Evolutionary conservation across 2,113 vertebrate genomes (phyloP).

Genomic region (Pampusana beccarii): DNA sequence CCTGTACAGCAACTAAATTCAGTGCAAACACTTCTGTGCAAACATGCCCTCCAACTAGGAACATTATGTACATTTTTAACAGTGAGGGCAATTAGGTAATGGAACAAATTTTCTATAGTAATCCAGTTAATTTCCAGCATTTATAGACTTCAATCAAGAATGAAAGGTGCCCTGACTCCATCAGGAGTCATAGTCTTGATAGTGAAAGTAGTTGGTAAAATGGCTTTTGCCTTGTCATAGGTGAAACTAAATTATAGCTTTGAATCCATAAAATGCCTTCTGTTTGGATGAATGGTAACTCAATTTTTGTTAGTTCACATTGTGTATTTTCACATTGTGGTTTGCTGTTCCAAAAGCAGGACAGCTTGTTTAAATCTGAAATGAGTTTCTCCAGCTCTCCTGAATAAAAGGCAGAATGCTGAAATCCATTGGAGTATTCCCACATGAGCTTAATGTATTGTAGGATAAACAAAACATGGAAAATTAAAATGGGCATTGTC

Average conservation of each 20-base stretch:
- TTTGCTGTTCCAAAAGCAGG: slow-evolving; percentile 1
- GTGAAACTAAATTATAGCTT: not conserved
- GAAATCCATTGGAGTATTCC: slow-evolving; percentile 7
- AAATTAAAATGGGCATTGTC: not conserved
- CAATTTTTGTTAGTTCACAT: not conserved
- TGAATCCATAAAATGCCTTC: not conserved
- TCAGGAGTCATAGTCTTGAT: not conserved
- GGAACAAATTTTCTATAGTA: not conserved
- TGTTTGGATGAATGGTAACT: not conserved
- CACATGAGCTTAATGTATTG: not conserved
- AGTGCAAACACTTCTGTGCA: not conserved
- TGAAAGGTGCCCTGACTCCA: not conserved
- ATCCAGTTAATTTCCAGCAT: not conserved
- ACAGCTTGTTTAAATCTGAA: slow-evolving; percentile 55
- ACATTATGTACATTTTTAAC: not conserved
- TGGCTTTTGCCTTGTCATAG: not conserved
- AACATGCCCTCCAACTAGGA: not conserved
- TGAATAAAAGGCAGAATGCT: slow-evolving; percentile 3
- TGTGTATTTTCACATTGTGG: not conserved
- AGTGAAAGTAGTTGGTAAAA: not conserved
- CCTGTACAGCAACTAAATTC: not conserved
- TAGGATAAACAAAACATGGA: slow-evolving; percentile 40
- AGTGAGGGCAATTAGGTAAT: not conserved
- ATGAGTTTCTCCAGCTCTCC: not conserved
- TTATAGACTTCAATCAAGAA: not conserved